phyloP scores from a whole-genome alignment of 2,113 vertebrate genomes.

The Isichthys henryi region DNA sequence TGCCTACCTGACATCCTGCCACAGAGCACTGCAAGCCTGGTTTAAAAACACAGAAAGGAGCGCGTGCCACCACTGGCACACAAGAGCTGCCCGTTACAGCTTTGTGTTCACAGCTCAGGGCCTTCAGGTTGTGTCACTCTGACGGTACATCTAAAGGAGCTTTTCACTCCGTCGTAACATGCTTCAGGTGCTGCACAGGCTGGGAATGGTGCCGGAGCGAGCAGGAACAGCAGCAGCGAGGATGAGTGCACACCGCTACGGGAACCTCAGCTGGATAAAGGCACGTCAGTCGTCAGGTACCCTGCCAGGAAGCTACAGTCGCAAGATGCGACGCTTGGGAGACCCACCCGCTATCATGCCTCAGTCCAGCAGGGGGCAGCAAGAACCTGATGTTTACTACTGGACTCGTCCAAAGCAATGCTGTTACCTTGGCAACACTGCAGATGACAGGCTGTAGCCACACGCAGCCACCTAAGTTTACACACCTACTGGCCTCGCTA shows the following conservation, averaged over 20 bases:
- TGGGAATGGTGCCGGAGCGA: not conserved
- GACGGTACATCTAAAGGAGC: not conserved
- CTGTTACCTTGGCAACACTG: not conserved
- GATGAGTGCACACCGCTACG: not conserved
- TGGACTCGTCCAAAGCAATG: not conserved
- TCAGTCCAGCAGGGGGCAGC: conserved; percentile 1
- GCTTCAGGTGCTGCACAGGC: not conserved
- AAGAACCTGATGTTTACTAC: not conserved
- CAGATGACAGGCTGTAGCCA: not conserved
- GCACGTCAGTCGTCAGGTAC: not conserved
- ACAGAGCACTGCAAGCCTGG: not conserved
- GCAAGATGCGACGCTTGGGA: not conserved
- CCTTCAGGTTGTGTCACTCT: not conserved
- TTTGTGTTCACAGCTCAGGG: not conserved
- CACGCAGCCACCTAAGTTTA: not conserved
- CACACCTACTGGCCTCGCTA: not conserved
- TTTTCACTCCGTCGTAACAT: not conserved
- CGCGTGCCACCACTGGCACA: not conserved
- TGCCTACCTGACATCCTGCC: not conserved
- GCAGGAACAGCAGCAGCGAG: not conserved
- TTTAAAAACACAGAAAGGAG: not conserved
- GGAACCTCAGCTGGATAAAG: not conserved
- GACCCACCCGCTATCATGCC: not conserved
- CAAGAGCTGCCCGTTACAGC: not conserved
- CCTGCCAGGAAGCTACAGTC: not conserved